Conservation (phyloP, 2,113 vertebrate genomes). For the Australoheros scitulus region DNA sequence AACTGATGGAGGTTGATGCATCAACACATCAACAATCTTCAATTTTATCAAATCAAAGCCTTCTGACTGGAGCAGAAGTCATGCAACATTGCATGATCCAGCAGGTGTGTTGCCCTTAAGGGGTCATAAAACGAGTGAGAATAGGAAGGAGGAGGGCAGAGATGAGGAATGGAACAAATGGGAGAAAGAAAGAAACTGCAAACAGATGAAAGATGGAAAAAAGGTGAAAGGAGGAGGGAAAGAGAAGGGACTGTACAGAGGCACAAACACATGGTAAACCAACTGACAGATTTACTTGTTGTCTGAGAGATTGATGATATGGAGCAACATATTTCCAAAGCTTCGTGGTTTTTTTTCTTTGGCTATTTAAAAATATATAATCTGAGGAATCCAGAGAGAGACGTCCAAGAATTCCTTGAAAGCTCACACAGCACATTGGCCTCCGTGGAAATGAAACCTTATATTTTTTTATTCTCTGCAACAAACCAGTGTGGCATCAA, state of each 20-base stretch:
- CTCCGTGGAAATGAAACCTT: neutral
- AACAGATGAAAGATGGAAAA: neutral
- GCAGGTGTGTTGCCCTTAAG: slow-evolving; percentile 9
- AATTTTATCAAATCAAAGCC: neutral
- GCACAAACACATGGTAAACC: neutral
- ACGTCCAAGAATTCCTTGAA: neutral
- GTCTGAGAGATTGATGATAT: slow-evolving; percentile 8
- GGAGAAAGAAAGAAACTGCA: neutral
- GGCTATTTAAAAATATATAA: neutral
- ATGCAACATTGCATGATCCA: neutral
- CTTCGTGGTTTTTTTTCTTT: neutral
- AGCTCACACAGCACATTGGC: neutral
- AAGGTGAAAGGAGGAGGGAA: neutral
- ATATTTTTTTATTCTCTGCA: neutral
- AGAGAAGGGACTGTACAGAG: neutral
- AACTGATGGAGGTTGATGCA: neutral
- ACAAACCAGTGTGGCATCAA: neutral
- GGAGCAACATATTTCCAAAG: neutral
- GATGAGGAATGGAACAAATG: neutral
- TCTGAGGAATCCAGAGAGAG: neutral
- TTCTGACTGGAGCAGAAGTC: neutral
- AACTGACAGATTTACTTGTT: neutral
- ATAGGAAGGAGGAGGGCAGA: neutral
- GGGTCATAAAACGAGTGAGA: neutral
- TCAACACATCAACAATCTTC: neutral